Base-by-base conservation (phyloP, 2,797 vertebrate species). In the Tadarida brasiliensis region DNA sequence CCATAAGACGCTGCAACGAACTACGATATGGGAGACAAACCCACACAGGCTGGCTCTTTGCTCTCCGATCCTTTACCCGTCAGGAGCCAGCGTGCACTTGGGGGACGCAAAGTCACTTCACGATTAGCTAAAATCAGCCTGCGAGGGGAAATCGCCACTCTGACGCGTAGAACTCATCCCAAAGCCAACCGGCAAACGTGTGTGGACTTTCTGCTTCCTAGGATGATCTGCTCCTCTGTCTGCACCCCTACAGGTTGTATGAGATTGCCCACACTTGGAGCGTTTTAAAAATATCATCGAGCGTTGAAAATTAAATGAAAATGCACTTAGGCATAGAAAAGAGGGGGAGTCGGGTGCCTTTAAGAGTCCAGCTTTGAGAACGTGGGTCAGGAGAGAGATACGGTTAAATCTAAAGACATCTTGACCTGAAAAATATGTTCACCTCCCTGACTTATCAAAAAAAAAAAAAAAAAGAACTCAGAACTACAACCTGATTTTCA, bases 401-500 rank as follows among this genome's bases (percentile, higher is more conserved):
- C 3, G 30, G 17, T 89, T 74, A 84, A 92, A 92, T 81, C 63
- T 47, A 70, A 73, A 39, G 51, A 87, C 11, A 16, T 56, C 70
- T 65, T 24, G n/a, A 88, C 44, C 26, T 63, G 19, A 90, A 74
- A 95, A 33, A n/a, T 22, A 87, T 2, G 20, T 51, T 77, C 51
- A 10, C 35, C 17, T 90, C 39, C 15, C 30, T 91, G 54, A 80
- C 73, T 85, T 26, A 71, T 8, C 11, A 81, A 63, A 44, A 83
- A 73, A 35, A 20, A 49, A 47, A 51, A 39, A 67, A 15, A 39
- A 68, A 49, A 22, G 0, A 87, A 51, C 8, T 90, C 22, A 68
- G 59, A 94, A 35, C 6, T 54, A 83, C 19, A 90, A 33, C 8
- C 71, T 54, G 22, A 86, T 90, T 81, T 91, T 76, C 80, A 91